Conservation (phyloP, 2,113 vertebrate genomes). For the Poecile atricapillus region DNA sequence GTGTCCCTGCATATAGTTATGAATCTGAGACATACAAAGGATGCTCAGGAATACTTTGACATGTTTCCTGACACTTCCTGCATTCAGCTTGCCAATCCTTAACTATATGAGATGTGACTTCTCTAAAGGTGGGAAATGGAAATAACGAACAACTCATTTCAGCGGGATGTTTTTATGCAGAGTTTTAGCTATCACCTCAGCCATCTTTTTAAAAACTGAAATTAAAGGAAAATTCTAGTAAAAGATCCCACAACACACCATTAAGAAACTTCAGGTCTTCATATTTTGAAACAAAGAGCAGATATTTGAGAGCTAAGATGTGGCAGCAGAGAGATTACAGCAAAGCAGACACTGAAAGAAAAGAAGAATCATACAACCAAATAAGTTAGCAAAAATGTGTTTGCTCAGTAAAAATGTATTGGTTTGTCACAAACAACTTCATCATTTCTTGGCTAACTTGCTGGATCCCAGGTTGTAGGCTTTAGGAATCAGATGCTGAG, state of each 20-base stretch:
- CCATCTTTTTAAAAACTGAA: neutral
- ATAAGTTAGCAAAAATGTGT: neutral
- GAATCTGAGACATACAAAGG: neutral
- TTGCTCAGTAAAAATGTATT: neutral
- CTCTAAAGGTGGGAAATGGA: neutral
- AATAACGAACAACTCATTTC: neutral
- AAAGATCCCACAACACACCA: neutral
- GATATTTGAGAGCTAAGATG: neutral
- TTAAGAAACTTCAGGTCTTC: neutral
- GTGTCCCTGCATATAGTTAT: neutral
- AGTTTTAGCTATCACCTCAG: neutral
- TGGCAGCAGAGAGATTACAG: neutral
- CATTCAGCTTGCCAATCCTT: neutral
- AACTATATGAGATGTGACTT: neutral
- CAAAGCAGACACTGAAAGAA: neutral
- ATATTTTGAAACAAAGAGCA: neutral
- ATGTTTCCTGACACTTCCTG: neutral
- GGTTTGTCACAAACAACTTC: neutral
- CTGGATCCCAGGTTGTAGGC: neutral
- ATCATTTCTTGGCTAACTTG: neutral
- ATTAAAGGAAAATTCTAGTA: neutral
- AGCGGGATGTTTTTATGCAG: neutral
- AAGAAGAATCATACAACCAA: neutral
- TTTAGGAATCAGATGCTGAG: neutral
- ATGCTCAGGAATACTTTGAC: neutral